Evolutionary conservation across 2,113 vertebrate species (phyloP).

Genomic region (Nymphicus hollandicus): DNA sequence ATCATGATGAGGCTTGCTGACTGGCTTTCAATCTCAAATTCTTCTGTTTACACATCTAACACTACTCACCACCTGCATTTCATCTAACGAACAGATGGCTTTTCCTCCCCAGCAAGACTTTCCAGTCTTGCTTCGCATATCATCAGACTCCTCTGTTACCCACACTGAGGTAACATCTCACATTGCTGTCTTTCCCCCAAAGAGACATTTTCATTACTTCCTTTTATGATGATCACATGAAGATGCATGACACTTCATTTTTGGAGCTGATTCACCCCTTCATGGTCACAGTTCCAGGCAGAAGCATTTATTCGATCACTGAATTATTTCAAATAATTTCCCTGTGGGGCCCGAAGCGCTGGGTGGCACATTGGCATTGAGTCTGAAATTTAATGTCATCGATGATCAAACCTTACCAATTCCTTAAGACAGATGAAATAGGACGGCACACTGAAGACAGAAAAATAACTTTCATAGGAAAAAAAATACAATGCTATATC

Average conservation of each 20-base stretch:
- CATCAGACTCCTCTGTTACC: background rate
- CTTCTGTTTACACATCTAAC: background rate
- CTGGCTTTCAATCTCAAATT: background rate
- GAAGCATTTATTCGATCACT: background rate
- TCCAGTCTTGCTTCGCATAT: background rate
- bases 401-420: background rate
- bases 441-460: background rate
- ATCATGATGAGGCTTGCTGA: background rate
- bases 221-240: background rate
- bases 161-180: background rate
- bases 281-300: background rate
- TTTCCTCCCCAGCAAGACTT: background rate
- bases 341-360: background rate
- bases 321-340: background rate
- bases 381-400: background rate
- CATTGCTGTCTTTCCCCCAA: background rate
- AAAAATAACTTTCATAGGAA: background rate
- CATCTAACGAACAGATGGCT: rapidly evolving
- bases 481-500: background rate
- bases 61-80: background rate
- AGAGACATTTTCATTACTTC: background rate
- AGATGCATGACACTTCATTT: background rate
- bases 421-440: background rate
- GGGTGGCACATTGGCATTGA: rapidly evolving
- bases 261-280: background rate